A percentile compares a stretch with the other conserved stretches of the same genome.
phyloP scores from a whole-genome alignment of 1,140 invertebrate species.

The Brachionus sp. region DNA sequence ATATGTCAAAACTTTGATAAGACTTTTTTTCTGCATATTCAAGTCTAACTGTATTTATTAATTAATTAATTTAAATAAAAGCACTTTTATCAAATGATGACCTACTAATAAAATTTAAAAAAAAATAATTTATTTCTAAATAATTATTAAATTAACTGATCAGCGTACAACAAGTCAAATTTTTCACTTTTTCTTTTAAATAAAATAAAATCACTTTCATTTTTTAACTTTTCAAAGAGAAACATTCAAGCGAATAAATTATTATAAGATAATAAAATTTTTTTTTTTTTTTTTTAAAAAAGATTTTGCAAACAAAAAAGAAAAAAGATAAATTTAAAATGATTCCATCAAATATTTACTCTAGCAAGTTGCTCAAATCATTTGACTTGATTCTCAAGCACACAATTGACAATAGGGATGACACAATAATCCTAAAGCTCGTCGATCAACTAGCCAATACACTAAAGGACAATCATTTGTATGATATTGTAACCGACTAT shows the following conservation, averaged over 20 bases:
- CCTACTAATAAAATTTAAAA: too few relatives aligned
- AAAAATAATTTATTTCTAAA: too few relatives aligned
- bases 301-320: background rate
- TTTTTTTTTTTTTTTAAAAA: background rate
- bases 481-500: background rate
- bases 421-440: slow-evolving; percentile 16
- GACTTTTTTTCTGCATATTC: too few relatives aligned
- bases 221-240: background rate
- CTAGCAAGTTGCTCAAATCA: background rate
- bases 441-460: background rate
- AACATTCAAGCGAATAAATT: background rate
- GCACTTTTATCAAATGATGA: too few relatives aligned
- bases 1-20: too few relatives aligned
- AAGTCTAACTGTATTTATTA: too few relatives aligned
- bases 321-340: background rate
- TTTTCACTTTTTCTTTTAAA: background rate
- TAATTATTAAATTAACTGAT: too few relatives aligned
- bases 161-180: background rate
- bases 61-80: too few relatives aligned
- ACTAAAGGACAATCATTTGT: background rate
- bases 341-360: background rate
- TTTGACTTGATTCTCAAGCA: slow-evolving; percentile 38
- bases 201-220: too few relatives aligned
- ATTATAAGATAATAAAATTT: background rate
- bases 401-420: slow-evolving; percentile 16